Evolutionary conservation across 2,888 invertebrate genomes (phyloP).

Genomic region (Furcula furcula): DNA sequence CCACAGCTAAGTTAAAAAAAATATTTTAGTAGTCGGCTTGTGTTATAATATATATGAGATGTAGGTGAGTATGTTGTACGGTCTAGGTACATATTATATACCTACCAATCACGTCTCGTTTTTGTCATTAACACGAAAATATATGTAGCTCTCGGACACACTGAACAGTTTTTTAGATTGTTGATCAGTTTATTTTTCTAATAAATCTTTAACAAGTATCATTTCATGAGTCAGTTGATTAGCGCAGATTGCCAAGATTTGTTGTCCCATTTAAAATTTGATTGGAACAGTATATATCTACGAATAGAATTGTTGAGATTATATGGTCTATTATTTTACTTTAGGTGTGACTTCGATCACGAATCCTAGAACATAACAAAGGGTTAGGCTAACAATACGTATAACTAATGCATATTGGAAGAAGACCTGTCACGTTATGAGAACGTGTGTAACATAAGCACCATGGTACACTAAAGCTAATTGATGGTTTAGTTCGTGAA

Average conservation of each 20-base stretch:
- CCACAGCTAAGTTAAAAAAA: conserved; percentile 52
- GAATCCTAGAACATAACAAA: not conserved
- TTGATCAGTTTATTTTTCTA: conserved; percentile 8
- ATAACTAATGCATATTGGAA: conserved; percentile 21
- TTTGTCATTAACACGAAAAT: conserved; percentile 19
- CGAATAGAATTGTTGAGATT: not conserved
- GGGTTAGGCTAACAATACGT: not conserved
- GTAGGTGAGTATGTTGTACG: no score
- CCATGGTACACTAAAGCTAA: conserved; percentile 50
- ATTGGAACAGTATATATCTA: conserved; percentile 1
- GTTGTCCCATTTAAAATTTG: conserved; percentile 5
- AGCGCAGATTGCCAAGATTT: conserved; percentile 7
- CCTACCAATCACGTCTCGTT: conserved; percentile 46
- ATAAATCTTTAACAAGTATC: conserved; percentile 3
- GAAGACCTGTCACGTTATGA: conserved; percentile 39
- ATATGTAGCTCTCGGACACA: conserved; percentile 4
- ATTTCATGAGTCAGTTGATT: conserved; percentile 1
- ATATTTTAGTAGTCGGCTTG: conserved; percentile 44
- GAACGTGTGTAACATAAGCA: conserved; percentile 38
- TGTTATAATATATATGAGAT: no score
- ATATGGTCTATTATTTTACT: not conserved
- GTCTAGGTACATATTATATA: conserved; percentile 25
- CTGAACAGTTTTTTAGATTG: conserved; percentile 3
- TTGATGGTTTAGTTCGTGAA: conserved; percentile 57
- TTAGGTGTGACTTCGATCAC: not conserved